Base-by-base conservation (phyloP, 2,797 vertebrate genomes). In the Jordanella pulchra region DNA sequence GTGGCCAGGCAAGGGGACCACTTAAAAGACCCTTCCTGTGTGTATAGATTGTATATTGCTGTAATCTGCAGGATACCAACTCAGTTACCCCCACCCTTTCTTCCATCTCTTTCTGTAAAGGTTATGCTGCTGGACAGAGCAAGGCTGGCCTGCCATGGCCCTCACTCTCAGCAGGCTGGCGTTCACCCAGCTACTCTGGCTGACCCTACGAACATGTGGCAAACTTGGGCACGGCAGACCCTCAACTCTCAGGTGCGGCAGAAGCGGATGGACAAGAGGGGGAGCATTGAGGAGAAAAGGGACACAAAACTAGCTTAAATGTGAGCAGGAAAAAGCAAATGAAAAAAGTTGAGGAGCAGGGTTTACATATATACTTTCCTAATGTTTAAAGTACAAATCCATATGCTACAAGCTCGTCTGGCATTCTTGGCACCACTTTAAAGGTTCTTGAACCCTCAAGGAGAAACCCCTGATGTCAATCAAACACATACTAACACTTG, bases 121-220 rank as follows among this genome's bases (percentile, higher is more conserved):
- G 85, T 84, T 78, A 86, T 47, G 13, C 45, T 84, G 72, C 69
- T 76, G 84, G 86, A 87, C 87, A 80, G 76, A 87, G 75, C 78
- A 76, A 86, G 73, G 69, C 82, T 47, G 72, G 76, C 69, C 70
- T 82, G 82, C 76, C 78, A 78, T 65, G 60, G 82, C 72, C 82
- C 82, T 83, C 84, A 77, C 84, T 79, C 87, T 75, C 86, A 79
- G 81, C 71, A 17, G 85, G 88, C 79, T 91, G 90, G 90, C 87
- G 73, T 82, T 81, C 81, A 84, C 86, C 90, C 89, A 91, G 86
- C 86, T 80, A 91, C 90, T 87, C 89, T 92, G 89, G 89, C 89
- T 92, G 89, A 92, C 89, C 91, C 87, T 79, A 67, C 65, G 69
- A 89, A 93, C 89, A 89, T 90, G 91, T 91, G 89, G 88, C 85